Percentiles rank a stretch among this genome's conserved stretches.
Conservation (phyloP, 2,113 vertebrate species). For the Symphodus melops region DNA sequence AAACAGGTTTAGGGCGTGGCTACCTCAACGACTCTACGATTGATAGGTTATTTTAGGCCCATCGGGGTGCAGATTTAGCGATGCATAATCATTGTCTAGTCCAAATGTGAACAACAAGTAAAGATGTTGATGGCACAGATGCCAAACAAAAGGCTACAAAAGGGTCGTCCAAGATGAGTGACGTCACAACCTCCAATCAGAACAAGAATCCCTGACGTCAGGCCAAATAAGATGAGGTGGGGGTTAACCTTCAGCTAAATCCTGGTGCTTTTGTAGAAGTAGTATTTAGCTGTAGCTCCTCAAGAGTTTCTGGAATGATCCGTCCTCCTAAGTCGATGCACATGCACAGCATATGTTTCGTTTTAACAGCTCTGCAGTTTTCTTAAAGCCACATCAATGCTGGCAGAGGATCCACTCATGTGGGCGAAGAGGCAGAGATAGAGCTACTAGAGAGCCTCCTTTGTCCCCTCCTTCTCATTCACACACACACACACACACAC, state of each 20-base stretch:
- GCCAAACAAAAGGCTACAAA: neutral
- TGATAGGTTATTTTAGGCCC: neutral
- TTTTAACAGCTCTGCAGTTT: conserved; percentile 69
- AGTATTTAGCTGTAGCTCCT: conserved; percentile 1
- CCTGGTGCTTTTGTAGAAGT: neutral
- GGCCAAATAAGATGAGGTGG: neutral
- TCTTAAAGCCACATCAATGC: conserved; percentile 71
- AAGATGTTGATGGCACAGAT: neutral
- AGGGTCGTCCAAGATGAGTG: neutral
- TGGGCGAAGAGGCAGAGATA: conserved; percentile 57
- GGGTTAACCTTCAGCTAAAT: neutral
- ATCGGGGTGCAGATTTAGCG: neutral
- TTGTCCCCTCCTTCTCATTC: neutral
- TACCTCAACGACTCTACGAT: neutral
- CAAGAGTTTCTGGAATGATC: conserved; percentile 41
- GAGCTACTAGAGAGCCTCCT: conserved; percentile 6
- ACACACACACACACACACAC: neutral
- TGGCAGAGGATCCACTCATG: conserved; percentile 57
- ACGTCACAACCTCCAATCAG: neutral
- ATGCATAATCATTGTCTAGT: neutral
- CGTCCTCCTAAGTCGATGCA: conserved; percentile 17
- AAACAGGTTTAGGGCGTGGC: neutral
- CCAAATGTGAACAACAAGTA: neutral
- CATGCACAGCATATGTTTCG: conserved; percentile 67
- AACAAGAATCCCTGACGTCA: neutral